Evolutionary conservation across 23 tunicate genomes (phyloP).

Genomic region (Ascidia mentula): DNA sequence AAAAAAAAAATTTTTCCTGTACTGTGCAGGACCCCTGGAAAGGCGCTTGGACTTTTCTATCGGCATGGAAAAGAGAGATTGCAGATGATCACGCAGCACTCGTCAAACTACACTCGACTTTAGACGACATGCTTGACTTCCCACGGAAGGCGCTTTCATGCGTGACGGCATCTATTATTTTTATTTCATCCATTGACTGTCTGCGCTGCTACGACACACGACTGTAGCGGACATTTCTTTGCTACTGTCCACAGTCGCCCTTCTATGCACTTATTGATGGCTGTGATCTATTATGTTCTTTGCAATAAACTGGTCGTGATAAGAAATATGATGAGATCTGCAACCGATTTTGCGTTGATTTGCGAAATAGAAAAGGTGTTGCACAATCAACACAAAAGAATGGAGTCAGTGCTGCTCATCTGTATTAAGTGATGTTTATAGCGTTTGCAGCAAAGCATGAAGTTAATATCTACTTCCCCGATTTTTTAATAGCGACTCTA

Average conservation of each 20-base stretch:
- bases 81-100: constrained; percentile 44
- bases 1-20: neutral
- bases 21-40: constrained; percentile 27
- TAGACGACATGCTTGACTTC: constrained; percentile 29
- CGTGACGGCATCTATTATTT: constrained; percentile 30
- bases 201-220: constrained; percentile 47
- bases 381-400: no score
- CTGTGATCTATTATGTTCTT: neutral
- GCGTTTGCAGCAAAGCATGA: no score
- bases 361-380: no score
- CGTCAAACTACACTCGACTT: constrained; percentile 34
- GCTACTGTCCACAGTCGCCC: neutral
- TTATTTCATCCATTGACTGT: constrained; percentile 26
- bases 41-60: constrained; percentile 33
- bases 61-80: constrained; percentile 35
- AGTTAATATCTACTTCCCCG: no score
- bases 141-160: neutral
- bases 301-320: neutral
- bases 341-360: neutral
- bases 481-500: no score
- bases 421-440: no score
- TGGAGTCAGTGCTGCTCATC: no score
- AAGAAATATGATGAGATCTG: neutral
- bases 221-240: neutral
- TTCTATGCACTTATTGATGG: neutral